A percentile compares a stretch with the other conserved stretches of the same genome.
These are phyloP conservation scores for Heteromyza rotundicornis DNA, from an alignment of 2,888 invertebrate genomes.

Conservation along the genomic window DNA sequence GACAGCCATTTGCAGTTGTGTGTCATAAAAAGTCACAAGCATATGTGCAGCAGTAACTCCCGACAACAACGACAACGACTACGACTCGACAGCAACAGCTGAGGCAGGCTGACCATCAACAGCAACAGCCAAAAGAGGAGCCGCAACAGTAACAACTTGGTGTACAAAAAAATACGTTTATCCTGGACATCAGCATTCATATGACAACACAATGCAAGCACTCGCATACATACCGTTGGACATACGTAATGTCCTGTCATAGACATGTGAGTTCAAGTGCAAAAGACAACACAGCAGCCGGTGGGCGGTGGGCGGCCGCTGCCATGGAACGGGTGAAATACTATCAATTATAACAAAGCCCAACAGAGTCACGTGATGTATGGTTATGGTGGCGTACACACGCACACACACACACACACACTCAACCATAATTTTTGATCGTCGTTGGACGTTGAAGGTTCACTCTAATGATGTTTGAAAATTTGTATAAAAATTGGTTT, in stretches of 20 bases:
- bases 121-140: slow-evolving; percentile 1
- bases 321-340: background rate
- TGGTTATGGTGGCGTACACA: too few species aligned
- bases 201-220: slow-evolving; percentile 14
- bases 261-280: slow-evolving; percentile 19
- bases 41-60: slow-evolving; percentile 34
- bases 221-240: slow-evolving; percentile 3
- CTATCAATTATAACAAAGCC: too few species aligned
- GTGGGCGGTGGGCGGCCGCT: slow-evolving; percentile 26
- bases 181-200: slow-evolving; percentile 18
- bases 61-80: background rate
- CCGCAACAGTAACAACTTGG: background rate
- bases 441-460: background rate
- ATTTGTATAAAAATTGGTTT: background rate
- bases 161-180: background rate
- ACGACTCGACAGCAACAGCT: background rate
- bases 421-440: background rate
- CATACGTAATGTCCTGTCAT: slow-evolving; percentile 5
- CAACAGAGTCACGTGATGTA: too few species aligned
- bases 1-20: slow-evolving; percentile 4
- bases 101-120: background rate
- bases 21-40: slow-evolving; percentile 26
- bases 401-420: background rate
- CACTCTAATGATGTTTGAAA: background rate
- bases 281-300: slow-evolving; percentile 20